Conservation (phyloP, 1,140 invertebrate species). For the Goniozus legneri region DNA sequence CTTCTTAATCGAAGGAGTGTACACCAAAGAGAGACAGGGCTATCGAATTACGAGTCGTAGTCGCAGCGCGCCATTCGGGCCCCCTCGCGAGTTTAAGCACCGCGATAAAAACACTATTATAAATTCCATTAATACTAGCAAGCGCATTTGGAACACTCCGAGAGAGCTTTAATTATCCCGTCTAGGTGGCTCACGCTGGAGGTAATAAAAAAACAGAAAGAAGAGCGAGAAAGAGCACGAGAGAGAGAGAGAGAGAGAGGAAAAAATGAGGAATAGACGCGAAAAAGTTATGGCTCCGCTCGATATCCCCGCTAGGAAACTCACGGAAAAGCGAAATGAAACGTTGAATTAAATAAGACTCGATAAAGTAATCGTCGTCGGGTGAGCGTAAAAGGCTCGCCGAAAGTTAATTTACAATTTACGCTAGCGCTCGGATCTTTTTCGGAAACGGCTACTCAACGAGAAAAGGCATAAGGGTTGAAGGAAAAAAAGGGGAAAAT, state of each 20-base stretch:
- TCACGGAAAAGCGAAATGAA: constrained; percentile 29
- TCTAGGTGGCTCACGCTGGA: too few species aligned
- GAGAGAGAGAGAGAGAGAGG: too few species aligned
- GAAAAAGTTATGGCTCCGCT: too few species aligned
- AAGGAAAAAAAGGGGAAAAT: too few species aligned
- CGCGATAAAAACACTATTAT: constrained; percentile 36
- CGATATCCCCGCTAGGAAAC: constrained; percentile 8
- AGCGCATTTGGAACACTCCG: constrained; percentile 35
- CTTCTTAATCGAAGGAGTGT: constrained; percentile 15
- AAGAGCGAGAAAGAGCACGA: too few species aligned
- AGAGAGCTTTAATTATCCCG: constrained; percentile 45
- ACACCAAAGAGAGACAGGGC: constrained; percentile 22
- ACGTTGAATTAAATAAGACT: constrained; percentile 39
- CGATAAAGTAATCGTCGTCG: constrained; percentile 30
- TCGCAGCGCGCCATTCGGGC: too few species aligned
- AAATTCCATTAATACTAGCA: constrained; percentile 47
- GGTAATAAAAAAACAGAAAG: too few species aligned
- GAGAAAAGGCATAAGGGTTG: too few species aligned
- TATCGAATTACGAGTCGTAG: constrained; percentile 18
- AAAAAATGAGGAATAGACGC: too few species aligned
- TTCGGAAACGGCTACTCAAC: too few species aligned
- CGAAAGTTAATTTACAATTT: constrained; percentile 15
- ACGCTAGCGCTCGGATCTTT: too few species aligned
- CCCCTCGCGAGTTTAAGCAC: constrained; percentile 17
- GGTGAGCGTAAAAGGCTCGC: constrained; percentile 31